Conservation (phyloP, 2,113 vertebrate genomes). For the Corythaeola cristata region DNA sequence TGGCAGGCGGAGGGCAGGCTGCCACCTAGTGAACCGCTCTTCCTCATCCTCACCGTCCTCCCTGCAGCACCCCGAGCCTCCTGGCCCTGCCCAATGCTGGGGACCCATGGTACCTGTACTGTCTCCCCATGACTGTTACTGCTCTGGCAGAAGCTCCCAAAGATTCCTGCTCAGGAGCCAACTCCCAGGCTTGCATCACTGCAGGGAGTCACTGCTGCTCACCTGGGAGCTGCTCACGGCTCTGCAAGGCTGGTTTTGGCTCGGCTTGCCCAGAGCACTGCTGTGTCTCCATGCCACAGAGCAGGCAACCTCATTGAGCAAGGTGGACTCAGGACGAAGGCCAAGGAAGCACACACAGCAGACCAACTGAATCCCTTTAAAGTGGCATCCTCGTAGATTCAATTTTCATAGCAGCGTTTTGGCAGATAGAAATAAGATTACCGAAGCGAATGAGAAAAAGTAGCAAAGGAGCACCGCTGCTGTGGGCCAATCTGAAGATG, state of each 20-base stretch:
- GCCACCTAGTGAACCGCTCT: background rate
- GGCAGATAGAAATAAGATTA: background rate
- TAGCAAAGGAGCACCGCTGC: background rate
- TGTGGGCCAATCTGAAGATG: background rate
- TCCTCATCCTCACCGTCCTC: background rate
- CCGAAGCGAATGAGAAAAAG: background rate
- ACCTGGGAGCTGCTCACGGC: background rate
- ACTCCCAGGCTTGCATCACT: background rate
- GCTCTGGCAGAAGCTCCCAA: background rate
- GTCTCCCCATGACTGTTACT: background rate
- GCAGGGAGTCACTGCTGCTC: background rate
- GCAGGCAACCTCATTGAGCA: background rate
- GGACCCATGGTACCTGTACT: background rate
- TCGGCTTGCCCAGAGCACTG: background rate
- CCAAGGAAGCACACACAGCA: background rate
- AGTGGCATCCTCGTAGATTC: background rate
- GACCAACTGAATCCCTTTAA: background rate
- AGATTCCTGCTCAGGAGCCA: background rate
- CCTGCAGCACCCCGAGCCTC: background rate
- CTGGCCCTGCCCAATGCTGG: background rate
- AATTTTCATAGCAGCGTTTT: background rate
- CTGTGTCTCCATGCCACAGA: background rate
- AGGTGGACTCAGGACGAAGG: fast-evolving
- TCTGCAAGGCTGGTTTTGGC: background rate
- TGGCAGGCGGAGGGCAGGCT: background rate